A percentile compares a stretch with the other conserved stretches of the same genome.
Conservation (phyloP, 2,797 vertebrate genomes). For the Salmo trutta region DNA sequence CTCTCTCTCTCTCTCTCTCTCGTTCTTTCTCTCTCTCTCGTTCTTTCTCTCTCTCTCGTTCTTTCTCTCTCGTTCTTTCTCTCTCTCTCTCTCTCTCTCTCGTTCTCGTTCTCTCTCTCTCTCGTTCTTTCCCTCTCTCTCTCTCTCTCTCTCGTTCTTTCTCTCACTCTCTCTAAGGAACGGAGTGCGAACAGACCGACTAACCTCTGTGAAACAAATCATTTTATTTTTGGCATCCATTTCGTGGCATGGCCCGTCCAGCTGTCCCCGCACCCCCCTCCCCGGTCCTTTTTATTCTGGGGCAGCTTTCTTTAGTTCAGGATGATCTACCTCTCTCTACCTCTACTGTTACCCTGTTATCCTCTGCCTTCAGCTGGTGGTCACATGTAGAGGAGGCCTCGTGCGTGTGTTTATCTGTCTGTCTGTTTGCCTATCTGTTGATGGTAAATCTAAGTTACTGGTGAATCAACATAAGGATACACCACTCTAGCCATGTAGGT, state of each 20-base stretch:
- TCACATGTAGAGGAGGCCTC: no score
- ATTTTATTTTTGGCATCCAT: background rate
- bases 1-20: no score
- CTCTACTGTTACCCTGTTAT: background rate
- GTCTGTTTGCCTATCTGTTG: background rate
- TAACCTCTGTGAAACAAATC: background rate
- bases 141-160: no score
- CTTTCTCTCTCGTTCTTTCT: no score
- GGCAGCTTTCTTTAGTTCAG: constrained; percentile 1
- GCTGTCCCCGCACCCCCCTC: background rate
- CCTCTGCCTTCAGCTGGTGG: no score
- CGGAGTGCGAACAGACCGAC: background rate
- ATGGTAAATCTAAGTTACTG: background rate
- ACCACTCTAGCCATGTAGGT: background rate
- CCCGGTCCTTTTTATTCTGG: background rate
- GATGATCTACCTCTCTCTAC: background rate
- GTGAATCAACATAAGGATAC: background rate
- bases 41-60: no score
- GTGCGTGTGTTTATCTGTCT: background rate
- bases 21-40: no score
- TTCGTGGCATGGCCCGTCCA: background rate
- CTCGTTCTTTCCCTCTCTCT: no score
- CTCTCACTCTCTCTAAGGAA: background rate
- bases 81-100: background rate
- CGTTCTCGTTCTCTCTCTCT: no score